Conservation (phyloP, 1,140 invertebrate species). For the Drosophila pseudoobscura region DNA sequence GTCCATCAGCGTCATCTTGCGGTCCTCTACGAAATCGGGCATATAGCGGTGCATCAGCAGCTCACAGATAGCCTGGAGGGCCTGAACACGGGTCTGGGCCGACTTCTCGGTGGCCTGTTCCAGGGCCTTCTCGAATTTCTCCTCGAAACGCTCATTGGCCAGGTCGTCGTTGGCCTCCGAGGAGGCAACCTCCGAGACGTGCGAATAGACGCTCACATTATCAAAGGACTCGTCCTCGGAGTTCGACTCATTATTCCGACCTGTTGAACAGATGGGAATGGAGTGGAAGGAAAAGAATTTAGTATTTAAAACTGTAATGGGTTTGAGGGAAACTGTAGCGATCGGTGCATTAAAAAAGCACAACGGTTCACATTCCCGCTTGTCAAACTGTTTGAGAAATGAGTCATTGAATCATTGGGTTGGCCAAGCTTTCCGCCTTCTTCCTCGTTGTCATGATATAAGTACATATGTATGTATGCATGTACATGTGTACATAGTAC, state of each 20-base stretch:
- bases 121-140: constrained; percentile 93
- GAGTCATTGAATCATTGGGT: constrained; percentile 19
- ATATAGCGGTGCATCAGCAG: constrained; percentile 92
- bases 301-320: too few relatives aligned
- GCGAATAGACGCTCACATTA: constrained; percentile 88
- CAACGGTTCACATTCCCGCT: constrained; percentile 15
- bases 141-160: constrained; percentile 91
- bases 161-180: constrained; percentile 85
- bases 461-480: constrained; percentile 6
- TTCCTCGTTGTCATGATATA: constrained; percentile 12
- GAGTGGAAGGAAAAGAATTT: too few relatives aligned
- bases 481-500: not conserved
- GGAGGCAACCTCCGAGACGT: constrained; percentile 86
- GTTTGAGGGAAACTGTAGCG: too few relatives aligned
- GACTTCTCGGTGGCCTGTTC: constrained; percentile 94
- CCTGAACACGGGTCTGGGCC: constrained; percentile 90
- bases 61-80: constrained; percentile 89
- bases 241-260: constrained; percentile 78
- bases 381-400: constrained; percentile 27
- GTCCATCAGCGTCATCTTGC: constrained; percentile 92
- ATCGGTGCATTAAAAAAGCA: too few relatives aligned
- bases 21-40: constrained; percentile 90
- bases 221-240: constrained; percentile 90
- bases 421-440: constrained; percentile 21
- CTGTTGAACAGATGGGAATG: constrained; percentile 19